Evolutionary conservation across 2,113 vertebrate species (phyloP).

Genomic region (Ptilorrhoa leucosticta): DNA sequence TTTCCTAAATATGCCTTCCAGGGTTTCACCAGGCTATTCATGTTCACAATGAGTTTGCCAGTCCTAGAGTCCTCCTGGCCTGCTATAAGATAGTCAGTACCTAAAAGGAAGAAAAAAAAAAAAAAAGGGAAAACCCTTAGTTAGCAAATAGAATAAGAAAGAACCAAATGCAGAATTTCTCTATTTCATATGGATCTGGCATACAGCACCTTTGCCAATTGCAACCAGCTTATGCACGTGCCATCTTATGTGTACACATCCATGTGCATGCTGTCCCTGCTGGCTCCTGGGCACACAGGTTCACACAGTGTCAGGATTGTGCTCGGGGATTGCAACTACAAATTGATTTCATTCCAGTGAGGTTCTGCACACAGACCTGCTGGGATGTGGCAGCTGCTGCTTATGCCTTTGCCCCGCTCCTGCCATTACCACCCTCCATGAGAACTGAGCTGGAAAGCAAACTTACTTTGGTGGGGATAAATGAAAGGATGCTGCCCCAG

Average conservation of each 20-base stretch:
- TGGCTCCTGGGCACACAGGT: background rate
- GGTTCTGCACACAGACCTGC: background rate
- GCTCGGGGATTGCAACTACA: background rate
- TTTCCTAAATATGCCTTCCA: conserved; percentile 79
- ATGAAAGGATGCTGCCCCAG: background rate
- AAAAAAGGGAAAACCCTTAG: background rate
- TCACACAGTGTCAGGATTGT: background rate
- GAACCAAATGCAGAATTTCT: background rate
- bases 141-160: background rate
- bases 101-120: conserved; percentile 9
- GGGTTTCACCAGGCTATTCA: conserved; percentile 83
- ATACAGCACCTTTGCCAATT: background rate
- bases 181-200: background rate
- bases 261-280: background rate
- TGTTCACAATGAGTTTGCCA: conserved; percentile 82
- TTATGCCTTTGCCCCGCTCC: background rate
- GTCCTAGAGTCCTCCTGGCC: conserved; percentile 80
- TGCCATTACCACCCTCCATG: background rate
- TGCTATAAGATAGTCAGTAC: conserved; percentile 83
- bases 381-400: background rate
- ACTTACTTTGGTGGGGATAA: background rate
- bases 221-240: background rate
- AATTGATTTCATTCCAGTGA: background rate
- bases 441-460: background rate
- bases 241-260: background rate